Evolutionary conservation across 2,113 vertebrate genomes (phyloP).

Genomic region (Daubentonia madagascariensis): DNA sequence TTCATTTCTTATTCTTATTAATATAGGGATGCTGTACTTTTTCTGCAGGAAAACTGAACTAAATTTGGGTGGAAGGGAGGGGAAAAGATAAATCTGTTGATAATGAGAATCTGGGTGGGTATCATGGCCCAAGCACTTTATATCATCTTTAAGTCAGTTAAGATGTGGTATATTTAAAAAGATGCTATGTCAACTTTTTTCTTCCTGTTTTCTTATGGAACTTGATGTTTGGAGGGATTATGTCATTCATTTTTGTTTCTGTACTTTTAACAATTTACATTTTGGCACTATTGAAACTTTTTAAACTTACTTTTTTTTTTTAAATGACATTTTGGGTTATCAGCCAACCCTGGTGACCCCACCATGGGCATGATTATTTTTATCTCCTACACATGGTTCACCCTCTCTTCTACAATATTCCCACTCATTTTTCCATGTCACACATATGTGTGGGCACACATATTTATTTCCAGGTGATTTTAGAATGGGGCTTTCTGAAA

Average conservation of each 20-base stretch:
- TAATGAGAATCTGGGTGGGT: conserved; percentile 63
- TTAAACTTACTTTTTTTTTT: conserved; percentile 50
- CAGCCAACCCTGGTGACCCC: conserved; percentile 5
- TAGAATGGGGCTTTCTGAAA: conserved; percentile 43
- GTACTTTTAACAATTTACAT: conserved; percentile 56
- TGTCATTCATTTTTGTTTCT: conserved; percentile 52
- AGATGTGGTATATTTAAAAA: conserved; percentile 78
- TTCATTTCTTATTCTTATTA: conserved; percentile 88
- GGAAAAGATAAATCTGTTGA: conserved; percentile 68
- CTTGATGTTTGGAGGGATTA: conserved; percentile 41
- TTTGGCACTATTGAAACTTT: conserved; percentile 55
- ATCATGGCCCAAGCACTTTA: conserved; percentile 55
- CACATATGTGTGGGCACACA: not conserved
- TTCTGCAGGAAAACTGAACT: conserved; percentile 77
- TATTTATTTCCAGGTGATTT: conserved; percentile 22
- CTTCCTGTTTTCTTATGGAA: conserved; percentile 30
- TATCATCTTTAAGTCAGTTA: conserved; percentile 71
- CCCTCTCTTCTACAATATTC: conserved; percentile 46
- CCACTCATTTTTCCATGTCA: conserved; percentile 28
- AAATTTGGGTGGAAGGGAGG: conserved; percentile 79
- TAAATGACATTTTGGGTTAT: conserved; percentile 44
- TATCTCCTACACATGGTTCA: conserved; percentile 29
- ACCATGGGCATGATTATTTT: conserved; percentile 46
- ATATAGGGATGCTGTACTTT: conserved; percentile 77
- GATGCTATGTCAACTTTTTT: conserved; percentile 55